A percentile compares a stretch with the other conserved stretches of the same genome.
Conservation (phyloP, 1,140 invertebrate species). For the Listronotus oregonensis region DNA sequence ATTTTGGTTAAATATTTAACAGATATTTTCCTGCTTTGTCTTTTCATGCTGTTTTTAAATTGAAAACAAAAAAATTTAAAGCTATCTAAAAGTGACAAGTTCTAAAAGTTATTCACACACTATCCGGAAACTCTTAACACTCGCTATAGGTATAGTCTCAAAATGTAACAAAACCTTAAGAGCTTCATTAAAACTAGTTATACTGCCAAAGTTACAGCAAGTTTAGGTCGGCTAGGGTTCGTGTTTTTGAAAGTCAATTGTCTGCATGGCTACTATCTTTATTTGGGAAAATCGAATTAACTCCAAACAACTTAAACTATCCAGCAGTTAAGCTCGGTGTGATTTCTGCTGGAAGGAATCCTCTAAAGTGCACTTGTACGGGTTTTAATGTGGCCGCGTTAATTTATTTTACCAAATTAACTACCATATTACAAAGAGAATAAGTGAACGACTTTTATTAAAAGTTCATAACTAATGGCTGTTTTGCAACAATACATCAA, state of each 20-base stretch:
- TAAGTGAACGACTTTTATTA: conserved; percentile 6
- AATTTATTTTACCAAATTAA: conserved; percentile 33
- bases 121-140: too few relatives aligned
- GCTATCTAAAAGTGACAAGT: too few relatives aligned
- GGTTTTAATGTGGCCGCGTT: conserved; percentile 31
- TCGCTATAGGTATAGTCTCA: too few relatives aligned
- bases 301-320: conserved; percentile 37
- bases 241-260: conserved; percentile 36
- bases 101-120: too few relatives aligned
- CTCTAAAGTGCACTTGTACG: conserved; percentile 37
- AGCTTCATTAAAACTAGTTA: conserved; percentile 24
- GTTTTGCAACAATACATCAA: too few relatives aligned
- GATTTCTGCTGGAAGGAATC: conserved; percentile 36
- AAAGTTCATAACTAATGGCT: too few relatives aligned
- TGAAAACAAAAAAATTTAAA: too few relatives aligned
- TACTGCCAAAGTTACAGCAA: conserved; percentile 28
- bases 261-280: conserved; percentile 37
- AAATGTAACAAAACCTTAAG: conserved; percentile 12
- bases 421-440: conserved; percentile 18
- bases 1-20: too few relatives aligned
- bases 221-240: conserved; percentile 24
- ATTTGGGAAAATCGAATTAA: conserved; percentile 37
- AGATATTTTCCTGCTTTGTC: too few relatives aligned
- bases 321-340: conserved; percentile 33
- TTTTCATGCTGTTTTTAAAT: too few relatives aligned